Conservation (phyloP, 2,113 vertebrate species). For the Cervus canadensis region DNA sequence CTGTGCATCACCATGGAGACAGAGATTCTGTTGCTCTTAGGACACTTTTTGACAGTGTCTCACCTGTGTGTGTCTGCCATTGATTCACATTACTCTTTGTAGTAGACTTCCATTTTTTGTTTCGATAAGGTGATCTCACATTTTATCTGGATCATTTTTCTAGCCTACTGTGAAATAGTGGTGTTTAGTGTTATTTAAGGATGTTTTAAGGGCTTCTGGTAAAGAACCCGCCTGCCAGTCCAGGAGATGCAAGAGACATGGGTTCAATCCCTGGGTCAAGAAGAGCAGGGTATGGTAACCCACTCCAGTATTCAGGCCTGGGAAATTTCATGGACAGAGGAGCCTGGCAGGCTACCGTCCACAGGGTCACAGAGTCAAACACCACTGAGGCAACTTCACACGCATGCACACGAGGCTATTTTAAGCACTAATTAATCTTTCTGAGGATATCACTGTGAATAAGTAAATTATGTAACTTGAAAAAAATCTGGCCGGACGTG, state of each 20-base stretch:
- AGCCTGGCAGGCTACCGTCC: neutral
- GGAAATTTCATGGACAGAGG: neutral
- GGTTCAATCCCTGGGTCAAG: neutral
- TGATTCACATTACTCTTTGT: neutral
- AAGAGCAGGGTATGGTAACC: neutral
- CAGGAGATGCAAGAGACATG: neutral
- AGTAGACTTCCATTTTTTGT: neutral
- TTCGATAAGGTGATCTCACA: neutral
- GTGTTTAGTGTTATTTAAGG: neutral
- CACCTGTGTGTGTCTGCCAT: neutral
- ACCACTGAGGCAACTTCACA: neutral
- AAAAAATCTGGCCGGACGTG: accelerated
- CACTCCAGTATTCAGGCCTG: neutral
- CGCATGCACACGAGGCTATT: neutral
- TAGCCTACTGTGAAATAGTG: neutral
- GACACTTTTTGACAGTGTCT: neutral
- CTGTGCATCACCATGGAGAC: neutral
- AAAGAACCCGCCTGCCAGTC: neutral
- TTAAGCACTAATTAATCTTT: neutral
- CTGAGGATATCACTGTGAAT: neutral
- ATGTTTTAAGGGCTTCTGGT: neutral
- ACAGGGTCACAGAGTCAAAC: neutral
- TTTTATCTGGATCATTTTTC: neutral
- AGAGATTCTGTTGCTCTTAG: neutral
- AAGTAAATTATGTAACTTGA: neutral